Base-by-base conservation (phyloP, 2,888 invertebrate species). In the Diloba caeruleocephala region DNA sequence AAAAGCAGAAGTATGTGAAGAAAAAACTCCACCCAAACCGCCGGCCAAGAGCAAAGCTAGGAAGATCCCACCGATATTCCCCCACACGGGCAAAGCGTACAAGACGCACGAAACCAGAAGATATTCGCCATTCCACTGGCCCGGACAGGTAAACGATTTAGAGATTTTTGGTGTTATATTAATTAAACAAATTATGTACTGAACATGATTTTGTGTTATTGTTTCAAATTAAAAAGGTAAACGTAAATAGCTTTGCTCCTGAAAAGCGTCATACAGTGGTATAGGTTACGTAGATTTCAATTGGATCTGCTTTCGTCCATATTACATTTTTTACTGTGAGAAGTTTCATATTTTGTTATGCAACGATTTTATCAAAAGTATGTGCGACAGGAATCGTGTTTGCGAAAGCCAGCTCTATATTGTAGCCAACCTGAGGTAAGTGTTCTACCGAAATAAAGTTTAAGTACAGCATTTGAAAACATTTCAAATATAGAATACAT, bases 101-200 rank as follows among this genome's bases (percentile, higher is more conserved):
- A 76, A 76, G 60, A 43, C 62, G 2, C 76, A 81, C 0, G 84
- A 86, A 26, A 61, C 64, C 1, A 73, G 90, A 38, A 82, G 63
- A 41, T 91, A 88, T 51, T 92, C 92, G 0, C 92, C 92, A 1
- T 90, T 90, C 54, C 82, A 90, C 64, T 79, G 31, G 29, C 79
- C 81, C 2, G 82, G 82, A 0, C 85, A 90, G 90, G 91, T 91
- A 84, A 84, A 39, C 10, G 53, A 71, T 31, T 64, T 55, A 31
- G 59, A 67, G 8, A 64, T 72, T 26, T 57, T 70, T 15, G 45
- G 53, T 36, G 26, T 72, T 14, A 49, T 67, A 14, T 26, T 67
- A 28, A 63, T 63, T 41, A 72, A 64, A 50, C 56, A 60, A 37
- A 56, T 66, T 17, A 23, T 66, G 46, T 41, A 57, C 31, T 71